Conservation (phyloP, 1,140 invertebrate species). For the Mamestra configurata region DNA sequence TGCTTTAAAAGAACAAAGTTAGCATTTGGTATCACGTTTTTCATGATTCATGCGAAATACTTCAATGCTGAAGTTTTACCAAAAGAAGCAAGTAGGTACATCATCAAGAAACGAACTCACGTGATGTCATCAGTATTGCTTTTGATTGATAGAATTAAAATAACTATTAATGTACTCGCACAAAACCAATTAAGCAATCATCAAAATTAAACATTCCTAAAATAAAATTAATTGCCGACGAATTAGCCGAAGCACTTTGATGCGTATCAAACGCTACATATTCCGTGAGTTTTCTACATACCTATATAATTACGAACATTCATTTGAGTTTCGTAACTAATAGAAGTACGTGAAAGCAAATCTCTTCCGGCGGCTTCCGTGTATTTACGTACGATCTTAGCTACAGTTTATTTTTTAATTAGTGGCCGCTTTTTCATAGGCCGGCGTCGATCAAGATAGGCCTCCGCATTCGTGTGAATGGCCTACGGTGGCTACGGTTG, state of each 20-base stretch:
- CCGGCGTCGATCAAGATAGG: slow-evolving; percentile 83
- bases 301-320: slow-evolving; percentile 31
- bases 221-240: slow-evolving; percentile 20
- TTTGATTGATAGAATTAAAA: no score
- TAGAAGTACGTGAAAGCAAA: slow-evolving; percentile 62
- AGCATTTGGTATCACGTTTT: no score
- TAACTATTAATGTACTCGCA: background rate
- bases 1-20: no score
- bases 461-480: slow-evolving; percentile 82
- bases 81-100: no score
- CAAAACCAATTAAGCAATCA: slow-evolving; percentile 26
- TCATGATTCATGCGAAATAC: no score
- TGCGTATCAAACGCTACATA: slow-evolving; percentile 16
- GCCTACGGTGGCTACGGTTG: slow-evolving; percentile 82
- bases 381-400: slow-evolving; percentile 78
- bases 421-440: slow-evolving; percentile 85
- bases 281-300: slow-evolving; percentile 7
- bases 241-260: slow-evolving; percentile 8
- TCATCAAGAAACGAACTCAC: no score
- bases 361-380: slow-evolving; percentile 75
- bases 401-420: slow-evolving; percentile 86
- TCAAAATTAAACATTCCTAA: background rate
- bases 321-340: slow-evolving; percentile 57
- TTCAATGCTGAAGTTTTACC: no score
- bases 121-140: no score